Evolutionary conservation across 2,113 vertebrate species (phyloP).

Genomic region (Todiramphus saurophagus): DNA sequence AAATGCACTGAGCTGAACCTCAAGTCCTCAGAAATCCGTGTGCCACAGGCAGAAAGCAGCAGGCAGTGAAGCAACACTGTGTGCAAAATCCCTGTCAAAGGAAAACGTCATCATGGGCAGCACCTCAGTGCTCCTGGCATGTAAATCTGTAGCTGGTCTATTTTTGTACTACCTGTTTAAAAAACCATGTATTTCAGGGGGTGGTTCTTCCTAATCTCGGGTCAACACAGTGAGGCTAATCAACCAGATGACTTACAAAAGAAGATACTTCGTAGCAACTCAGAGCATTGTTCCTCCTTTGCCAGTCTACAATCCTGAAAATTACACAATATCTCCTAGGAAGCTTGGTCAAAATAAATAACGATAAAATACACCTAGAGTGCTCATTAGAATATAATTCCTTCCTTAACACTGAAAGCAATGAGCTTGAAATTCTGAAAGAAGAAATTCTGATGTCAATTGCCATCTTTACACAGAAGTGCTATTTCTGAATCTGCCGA

Average conservation of each 20-base stretch:
- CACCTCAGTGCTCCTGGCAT: no score
- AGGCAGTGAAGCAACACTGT: not conserved
- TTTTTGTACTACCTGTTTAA: no score
- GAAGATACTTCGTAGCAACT: not conserved
- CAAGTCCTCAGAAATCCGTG: fast-evolving
- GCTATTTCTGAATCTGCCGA: not conserved
- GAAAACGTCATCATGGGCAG: not conserved
- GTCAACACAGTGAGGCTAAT: not conserved
- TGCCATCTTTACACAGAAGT: not conserved
- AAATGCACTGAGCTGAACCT: not conserved
- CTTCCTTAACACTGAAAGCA: not conserved
- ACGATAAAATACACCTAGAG: not conserved
- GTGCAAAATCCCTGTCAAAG: not conserved
- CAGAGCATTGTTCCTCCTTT: not conserved
- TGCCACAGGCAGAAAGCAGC: not conserved
- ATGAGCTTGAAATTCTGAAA: not conserved
- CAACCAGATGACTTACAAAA: not conserved
- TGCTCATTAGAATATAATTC: not conserved
- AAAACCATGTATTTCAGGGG: no score
- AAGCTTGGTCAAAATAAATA: not conserved
- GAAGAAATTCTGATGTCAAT: not conserved
- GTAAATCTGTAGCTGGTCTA: not conserved
- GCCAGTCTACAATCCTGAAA: not conserved
- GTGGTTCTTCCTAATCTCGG: not conserved
- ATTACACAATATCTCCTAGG: not conserved